A percentile compares a stretch with the other conserved stretches of the same genome.
These are phyloP conservation scores for Maniola hyperantus DNA, from an alignment of 2,888 invertebrate species.

Conservation along the genomic window DNA sequence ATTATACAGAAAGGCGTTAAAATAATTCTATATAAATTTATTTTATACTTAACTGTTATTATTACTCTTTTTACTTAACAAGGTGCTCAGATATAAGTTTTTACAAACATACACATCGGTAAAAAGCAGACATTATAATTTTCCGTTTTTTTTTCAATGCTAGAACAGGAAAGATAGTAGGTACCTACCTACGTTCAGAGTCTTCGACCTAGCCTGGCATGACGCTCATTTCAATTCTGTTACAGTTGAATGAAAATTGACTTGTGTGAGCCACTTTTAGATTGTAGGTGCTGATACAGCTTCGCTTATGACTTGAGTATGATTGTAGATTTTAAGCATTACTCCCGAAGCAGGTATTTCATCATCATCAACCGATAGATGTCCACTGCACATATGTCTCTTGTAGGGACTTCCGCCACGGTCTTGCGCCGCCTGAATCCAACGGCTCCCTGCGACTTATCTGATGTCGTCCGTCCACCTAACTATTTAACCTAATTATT, in stretches of 20 bases:
- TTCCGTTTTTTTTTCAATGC: neutral
- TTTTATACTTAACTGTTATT: neutral
- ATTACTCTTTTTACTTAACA: slow-evolving; percentile 5
- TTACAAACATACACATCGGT: neutral
- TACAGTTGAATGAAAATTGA: slow-evolving; percentile 11
- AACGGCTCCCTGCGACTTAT: too few relatives aligned
- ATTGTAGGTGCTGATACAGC: neutral
- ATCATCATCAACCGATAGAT: too few relatives aligned
- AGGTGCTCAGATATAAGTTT: neutral
- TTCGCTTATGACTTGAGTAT: neutral
- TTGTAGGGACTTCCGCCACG: too few relatives aligned
- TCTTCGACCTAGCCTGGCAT: slow-evolving; percentile 1
- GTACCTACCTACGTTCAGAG: too few relatives aligned
- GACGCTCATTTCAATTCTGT: slow-evolving; percentile 7
- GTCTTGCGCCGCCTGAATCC: too few relatives aligned
- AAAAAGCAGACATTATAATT: slow-evolving; percentile 6
- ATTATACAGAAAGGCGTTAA: too few relatives aligned
- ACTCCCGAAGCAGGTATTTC: too few relatives aligned
- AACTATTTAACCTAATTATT: too few relatives aligned
- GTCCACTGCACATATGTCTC: too few relatives aligned
- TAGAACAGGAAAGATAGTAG: slow-evolving; percentile 2
- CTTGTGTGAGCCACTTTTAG: slow-evolving; percentile 9
- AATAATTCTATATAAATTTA: neutral
- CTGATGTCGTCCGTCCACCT: too few relatives aligned
- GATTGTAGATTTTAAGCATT: too few relatives aligned